Base-by-base conservation (phyloP, 2,113 vertebrate genomes). In the Petroica traversi region DNA sequence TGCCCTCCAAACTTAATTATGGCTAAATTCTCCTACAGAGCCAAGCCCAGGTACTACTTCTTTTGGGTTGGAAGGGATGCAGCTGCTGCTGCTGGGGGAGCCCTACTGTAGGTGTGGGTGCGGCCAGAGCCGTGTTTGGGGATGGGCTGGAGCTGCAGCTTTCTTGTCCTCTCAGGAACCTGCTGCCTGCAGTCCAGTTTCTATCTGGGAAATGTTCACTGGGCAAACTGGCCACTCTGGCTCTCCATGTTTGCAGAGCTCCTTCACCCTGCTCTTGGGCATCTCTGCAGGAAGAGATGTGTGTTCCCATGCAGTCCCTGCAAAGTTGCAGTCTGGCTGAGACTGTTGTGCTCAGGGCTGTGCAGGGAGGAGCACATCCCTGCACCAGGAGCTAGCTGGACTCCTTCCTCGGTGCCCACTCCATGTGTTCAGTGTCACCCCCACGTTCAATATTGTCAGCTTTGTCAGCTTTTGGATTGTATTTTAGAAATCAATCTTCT, bases 391-490 rank as follows among this genome's bases (percentile, higher is more conserved):
- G 34, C 12, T 25, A 64, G 15, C 68, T 31, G 33, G 38, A 31
- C 38, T 52, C 33, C 17, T 52, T 52, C 46, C 38, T 83, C 13
- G 26, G 67, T 18, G 14, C 10, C 22, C 22, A 13, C 23, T 40
- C 11, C 40, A 8, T 25, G 16, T 61, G 12, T 43, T 51, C 11
- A 33, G 5, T 40, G 25, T 51, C 6, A 5, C 24, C 15, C 12
- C 11, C 11, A 41, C 1, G 0, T n/a, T 40, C 19, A 41, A 40
- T 24, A 17, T 1, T 48, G 45, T 28, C 75, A 64, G 33, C 46
- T 71, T 51, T 20, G n/a, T 14, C 16, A 64, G 19, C 14, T 57
- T 29, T 46, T 45, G 67, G 62, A 59, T 6, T 12, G 41, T 0
- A 1, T 79, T 54, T 38, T n/a, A 18, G n/a, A 55, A 55, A 29